Percentiles rank a stretch among this genome's conserved stretches.
Conservation (phyloP, 2,113 vertebrate species). For the Clarias gariepinus region DNA sequence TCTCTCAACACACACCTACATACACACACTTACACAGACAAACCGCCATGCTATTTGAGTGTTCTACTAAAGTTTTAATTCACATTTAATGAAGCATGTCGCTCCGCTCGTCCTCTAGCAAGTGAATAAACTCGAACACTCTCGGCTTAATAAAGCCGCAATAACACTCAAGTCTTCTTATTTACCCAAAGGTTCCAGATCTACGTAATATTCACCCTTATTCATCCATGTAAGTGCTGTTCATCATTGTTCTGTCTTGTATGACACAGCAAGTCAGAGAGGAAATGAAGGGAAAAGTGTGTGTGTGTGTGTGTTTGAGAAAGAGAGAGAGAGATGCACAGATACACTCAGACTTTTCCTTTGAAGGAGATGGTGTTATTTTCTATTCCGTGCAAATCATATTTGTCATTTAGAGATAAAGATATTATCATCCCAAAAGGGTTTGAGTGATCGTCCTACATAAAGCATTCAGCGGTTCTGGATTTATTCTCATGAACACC, state of each 20-base stretch:
- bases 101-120: neutral
- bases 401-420: neutral
- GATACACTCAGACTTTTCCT: neutral
- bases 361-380: neutral
- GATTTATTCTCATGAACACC: neutral
- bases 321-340: neutral
- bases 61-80: conserved; percentile 27
- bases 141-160: neutral
- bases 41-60: neutral
- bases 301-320: too few species aligned
- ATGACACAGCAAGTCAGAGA: neutral
- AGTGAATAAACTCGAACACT: neutral
- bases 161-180: neutral
- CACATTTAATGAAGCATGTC: conserved; percentile 36
- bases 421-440: neutral
- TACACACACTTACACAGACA: neutral
- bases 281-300: neutral
- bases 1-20: neutral
- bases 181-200: neutral
- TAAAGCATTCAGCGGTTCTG: neutral
- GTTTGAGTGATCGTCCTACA: neutral
- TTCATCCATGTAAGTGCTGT: neutral
- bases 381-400: neutral
- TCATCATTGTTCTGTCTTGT: neutral
- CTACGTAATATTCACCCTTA: neutral